A percentile compares a stretch with the other conserved stretches of the same genome.
Evolutionary conservation across 1,140 invertebrate genomes (phyloP).

Genomic region (Hyposmocoma kahamanoa): DNA sequence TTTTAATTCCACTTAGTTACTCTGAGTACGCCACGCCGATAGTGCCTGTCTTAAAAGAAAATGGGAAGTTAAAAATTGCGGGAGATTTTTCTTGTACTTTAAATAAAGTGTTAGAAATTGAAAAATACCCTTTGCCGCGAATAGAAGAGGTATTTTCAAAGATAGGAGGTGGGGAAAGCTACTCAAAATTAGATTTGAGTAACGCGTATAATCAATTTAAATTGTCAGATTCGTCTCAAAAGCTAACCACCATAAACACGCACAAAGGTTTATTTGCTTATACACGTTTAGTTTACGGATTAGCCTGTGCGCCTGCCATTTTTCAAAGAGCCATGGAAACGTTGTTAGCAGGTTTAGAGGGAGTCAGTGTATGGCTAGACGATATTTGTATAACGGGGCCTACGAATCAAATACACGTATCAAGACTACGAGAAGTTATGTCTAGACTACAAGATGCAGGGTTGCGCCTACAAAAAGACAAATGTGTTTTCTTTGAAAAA

Average conservation of each 20-base stretch:
- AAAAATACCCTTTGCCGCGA: slow-evolving; percentile 12
- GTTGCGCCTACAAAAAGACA: not conserved
- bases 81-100: not conserved
- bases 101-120: slow-evolving; percentile 29
- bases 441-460: slow-evolving; percentile 1
- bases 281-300: not conserved
- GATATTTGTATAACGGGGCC: slow-evolving; percentile 22
- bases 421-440: not conserved
- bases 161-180: slow-evolving; percentile 24
- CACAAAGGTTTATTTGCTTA: slow-evolving; percentile 30
- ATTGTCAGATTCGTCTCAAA: slow-evolving; percentile 31
- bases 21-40: not conserved
- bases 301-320: slow-evolving; percentile 18
- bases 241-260: slow-evolving; percentile 48
- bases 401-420: not conserved
- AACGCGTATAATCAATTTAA: slow-evolving; percentile 64
- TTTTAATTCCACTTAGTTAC: not conserved
- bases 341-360: slow-evolving; percentile 17
- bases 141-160: slow-evolving; percentile 32
- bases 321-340: slow-evolving; percentile 48
- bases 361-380: slow-evolving; percentile 17
- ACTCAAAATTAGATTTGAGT: slow-evolving; percentile 43
- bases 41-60: not conserved
- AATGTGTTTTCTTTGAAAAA: not conserved
- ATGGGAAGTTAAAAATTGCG: not conserved